Percentiles rank a stretch among this genome's conserved stretches.
Conservation (phyloP, 2,797 vertebrate species). For the Phoeniculus purpureus region DNA sequence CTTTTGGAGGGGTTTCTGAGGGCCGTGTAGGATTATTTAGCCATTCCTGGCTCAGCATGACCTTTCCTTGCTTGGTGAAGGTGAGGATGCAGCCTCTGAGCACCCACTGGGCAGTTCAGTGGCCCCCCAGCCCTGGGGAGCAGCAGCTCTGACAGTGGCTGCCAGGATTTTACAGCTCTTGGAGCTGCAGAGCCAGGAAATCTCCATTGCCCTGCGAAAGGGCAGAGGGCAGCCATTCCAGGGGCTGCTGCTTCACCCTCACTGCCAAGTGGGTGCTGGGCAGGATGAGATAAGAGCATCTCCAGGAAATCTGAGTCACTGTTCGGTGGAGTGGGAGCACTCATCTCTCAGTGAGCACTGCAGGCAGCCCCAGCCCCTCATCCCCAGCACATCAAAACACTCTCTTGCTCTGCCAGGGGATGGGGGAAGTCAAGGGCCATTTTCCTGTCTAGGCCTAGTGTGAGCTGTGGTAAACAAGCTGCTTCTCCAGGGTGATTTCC, state of each 20-base stretch:
- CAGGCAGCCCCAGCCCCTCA: background rate
- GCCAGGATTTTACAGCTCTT: background rate
- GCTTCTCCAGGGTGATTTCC: background rate
- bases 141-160: accelerated
- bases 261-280: background rate
- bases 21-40: background rate
- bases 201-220: background rate
- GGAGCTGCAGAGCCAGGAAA: background rate
- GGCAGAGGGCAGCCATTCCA: background rate
- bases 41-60: accelerated
- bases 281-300: constrained; percentile 64
- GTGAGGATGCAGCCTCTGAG: accelerated
- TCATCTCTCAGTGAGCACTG: accelerated
- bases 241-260: background rate
- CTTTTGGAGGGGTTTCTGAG: accelerated
- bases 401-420: background rate
- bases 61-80: background rate
- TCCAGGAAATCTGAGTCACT: constrained; percentile 73
- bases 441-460: background rate
- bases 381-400: background rate
- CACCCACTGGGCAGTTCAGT: accelerated
- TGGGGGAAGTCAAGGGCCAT: background rate
- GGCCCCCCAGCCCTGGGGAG: background rate
- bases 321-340: background rate
- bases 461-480: background rate